Conservation (phyloP, 1,140 invertebrate species). For the Argopecten irradians region DNA sequence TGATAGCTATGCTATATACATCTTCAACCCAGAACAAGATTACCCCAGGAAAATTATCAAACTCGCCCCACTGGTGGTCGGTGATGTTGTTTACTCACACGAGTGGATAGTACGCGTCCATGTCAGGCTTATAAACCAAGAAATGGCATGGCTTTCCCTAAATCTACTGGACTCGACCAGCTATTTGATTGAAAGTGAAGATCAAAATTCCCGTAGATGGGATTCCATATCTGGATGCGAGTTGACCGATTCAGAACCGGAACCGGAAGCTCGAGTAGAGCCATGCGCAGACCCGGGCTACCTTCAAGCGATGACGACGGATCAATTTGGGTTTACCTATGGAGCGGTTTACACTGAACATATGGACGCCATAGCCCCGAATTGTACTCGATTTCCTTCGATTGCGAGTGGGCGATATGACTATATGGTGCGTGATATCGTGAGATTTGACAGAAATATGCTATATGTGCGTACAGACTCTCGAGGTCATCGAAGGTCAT, state of each 20-base stretch:
- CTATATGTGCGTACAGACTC: neutral
- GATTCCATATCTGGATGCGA: neutral
- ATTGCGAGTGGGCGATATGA: neutral
- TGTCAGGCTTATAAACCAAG: neutral
- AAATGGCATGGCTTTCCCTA: neutral
- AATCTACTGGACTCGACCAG: neutral
- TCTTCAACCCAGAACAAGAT: neutral
- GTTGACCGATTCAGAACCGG: neutral
- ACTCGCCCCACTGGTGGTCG: neutral
- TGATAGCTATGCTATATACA: neutral
- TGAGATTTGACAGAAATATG: neutral
- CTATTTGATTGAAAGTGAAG: neutral
- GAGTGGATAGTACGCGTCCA: neutral
- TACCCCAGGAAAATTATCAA: neutral
- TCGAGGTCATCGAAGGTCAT: neutral
- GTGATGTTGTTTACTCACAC: neutral
- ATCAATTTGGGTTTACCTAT: neutral
- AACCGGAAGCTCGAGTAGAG: neutral
- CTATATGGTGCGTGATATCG: neutral
- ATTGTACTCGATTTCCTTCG: neutral
- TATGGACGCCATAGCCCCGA: neutral
- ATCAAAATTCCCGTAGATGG: neutral
- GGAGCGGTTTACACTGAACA: neutral
- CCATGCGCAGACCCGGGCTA: neutral
- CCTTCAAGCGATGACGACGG: neutral